Conservation (phyloP, 2,888 invertebrate species). For the Pecten maximus region DNA sequence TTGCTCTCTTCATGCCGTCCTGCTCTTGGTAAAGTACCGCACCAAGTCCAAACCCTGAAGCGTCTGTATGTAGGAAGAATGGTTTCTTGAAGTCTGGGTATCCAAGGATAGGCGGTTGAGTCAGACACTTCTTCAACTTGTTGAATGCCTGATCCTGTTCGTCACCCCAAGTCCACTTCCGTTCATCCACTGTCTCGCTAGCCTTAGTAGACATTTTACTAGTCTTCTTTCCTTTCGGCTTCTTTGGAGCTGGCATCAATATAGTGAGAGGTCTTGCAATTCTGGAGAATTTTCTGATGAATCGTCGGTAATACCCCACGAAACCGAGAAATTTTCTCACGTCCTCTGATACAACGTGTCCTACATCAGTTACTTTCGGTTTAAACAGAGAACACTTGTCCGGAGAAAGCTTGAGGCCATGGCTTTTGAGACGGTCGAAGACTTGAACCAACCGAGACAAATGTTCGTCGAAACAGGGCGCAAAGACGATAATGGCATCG, state of each 20-base stretch:
- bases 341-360: slow-evolving; percentile 28
- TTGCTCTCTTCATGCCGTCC: slow-evolving; percentile 38
- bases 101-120: slow-evolving; percentile 43
- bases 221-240: slow-evolving; percentile 39
- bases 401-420: slow-evolving; percentile 44
- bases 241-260: slow-evolving; percentile 1
- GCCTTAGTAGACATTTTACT: background rate
- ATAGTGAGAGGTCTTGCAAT: slow-evolving; percentile 33
- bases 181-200: background rate
- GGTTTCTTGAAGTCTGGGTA: slow-evolving; percentile 46
- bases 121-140: slow-evolving; percentile 29
- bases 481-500: background rate
- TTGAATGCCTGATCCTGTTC: slow-evolving; percentile 41
- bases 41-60: slow-evolving; percentile 47
- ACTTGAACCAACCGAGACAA: slow-evolving; percentile 36
- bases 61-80: slow-evolving; percentile 50
- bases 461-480: slow-evolving; percentile 11
- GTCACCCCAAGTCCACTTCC: slow-evolving; percentile 36
- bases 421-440: background rate
- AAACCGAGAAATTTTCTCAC: background rate
- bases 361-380: slow-evolving; percentile 36
- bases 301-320: background rate
- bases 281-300: background rate
- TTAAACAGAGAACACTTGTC: slow-evolving; percentile 40
- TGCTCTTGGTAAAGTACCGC: slow-evolving; percentile 52